These are phyloP conservation scores for Zaprionus gabonicus DNA, from an alignment of 1,140 invertebrate genomes.

Conservation along the genomic window DNA sequence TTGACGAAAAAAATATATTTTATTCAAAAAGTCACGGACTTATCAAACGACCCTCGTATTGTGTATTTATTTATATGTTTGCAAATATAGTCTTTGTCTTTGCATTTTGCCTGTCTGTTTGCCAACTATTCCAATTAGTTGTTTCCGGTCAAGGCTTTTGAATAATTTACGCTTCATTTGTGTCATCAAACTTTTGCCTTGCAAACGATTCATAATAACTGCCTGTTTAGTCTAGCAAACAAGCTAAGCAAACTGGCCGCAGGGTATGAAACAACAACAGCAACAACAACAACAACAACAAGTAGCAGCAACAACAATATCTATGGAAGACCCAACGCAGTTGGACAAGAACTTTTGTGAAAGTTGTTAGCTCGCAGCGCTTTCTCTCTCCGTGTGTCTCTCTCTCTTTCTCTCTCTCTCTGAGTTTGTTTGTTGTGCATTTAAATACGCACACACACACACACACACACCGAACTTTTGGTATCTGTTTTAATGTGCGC, in stretches of 20 bases:
- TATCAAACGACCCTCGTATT: too few relatives aligned
- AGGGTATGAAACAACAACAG: constrained; percentile 3
- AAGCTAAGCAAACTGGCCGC: background rate
- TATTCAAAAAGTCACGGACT: too few relatives aligned
- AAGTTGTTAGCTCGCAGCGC: constrained; percentile 24
- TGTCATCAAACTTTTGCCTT: background rate
- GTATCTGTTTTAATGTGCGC: background rate
- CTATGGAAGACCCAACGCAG: constrained; percentile 4
- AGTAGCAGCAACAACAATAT: constrained; percentile 2
- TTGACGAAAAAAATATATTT: too few relatives aligned
- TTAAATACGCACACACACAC: background rate
- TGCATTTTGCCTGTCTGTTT: too few relatives aligned
- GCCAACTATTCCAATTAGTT: too few relatives aligned
- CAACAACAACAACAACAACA: background rate
- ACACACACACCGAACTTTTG: background rate
- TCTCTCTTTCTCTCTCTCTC: background rate
- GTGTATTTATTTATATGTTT: too few relatives aligned
- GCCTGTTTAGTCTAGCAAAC: background rate
- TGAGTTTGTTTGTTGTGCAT: constrained; percentile 7
- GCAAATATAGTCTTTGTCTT: too few relatives aligned
- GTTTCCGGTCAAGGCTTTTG: too few relatives aligned
- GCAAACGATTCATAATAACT: background rate
- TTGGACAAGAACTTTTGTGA: constrained; percentile 12
- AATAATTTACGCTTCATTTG: too few relatives aligned
- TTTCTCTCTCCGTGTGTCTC: background rate